These are phyloP conservation scores for Riptortus pedestris DNA, from an alignment of 1,140 invertebrate genomes.

Conservation along the genomic window DNA sequence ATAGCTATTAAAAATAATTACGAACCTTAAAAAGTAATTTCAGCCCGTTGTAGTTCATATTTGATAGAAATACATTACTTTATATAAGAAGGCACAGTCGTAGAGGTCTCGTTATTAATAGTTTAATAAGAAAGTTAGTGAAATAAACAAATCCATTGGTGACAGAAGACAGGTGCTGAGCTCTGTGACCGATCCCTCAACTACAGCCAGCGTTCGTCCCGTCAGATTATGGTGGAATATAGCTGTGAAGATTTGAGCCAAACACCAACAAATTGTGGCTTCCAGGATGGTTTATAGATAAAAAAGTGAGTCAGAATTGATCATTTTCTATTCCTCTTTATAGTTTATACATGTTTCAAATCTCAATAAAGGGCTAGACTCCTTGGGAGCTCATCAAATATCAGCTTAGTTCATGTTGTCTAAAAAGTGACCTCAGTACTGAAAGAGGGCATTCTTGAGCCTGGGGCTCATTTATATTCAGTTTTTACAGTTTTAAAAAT, in stretches of 20 bases:
- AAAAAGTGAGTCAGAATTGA: neutral
- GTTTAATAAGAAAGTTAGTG: too few species aligned
- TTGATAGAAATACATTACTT: too few species aligned
- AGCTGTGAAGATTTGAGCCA: constrained; percentile 3
- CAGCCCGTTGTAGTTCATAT: too few species aligned
- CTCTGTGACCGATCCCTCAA: neutral
- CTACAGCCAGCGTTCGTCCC: constrained; percentile 3
- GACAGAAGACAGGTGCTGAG: neutral
- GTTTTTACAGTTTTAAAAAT: neutral
- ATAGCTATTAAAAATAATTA: too few species aligned
- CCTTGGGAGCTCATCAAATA: neutral
- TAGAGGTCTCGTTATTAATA: too few species aligned
- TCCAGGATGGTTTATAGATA: neutral
- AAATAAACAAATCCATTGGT: neutral
- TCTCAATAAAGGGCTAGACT: neutral
- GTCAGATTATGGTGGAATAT: constrained; percentile 10
- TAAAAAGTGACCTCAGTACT: constrained; percentile 10
- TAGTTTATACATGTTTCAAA: neutral
- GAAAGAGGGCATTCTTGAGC: constrained; percentile 13
- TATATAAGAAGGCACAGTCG: too few species aligned
- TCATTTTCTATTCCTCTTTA: neutral
- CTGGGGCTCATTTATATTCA: neutral
- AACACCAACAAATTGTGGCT: neutral
- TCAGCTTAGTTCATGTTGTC: neutral
- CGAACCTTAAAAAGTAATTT: too few species aligned